Conservation (phyloP, 1,140 invertebrate genomes). For the Eueides isabella region DNA sequence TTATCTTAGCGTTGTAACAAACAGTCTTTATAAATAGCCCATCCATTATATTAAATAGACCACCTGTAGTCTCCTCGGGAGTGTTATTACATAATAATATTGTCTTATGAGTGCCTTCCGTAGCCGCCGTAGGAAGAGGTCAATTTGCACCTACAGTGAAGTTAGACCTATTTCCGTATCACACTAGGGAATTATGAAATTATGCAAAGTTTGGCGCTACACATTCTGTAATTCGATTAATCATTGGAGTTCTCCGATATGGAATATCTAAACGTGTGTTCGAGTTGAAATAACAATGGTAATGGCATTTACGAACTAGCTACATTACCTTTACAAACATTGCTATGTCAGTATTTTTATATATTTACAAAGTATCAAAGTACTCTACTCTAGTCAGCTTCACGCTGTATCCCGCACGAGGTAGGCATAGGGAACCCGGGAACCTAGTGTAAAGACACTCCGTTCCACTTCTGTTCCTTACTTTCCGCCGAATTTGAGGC, state of each 20-base stretch:
- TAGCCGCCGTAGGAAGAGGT: slow-evolving; percentile 25
- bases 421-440: no score
- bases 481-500: no score
- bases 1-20: background rate
- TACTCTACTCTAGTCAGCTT: no score
- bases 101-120: slow-evolving; percentile 15
- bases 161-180: slow-evolving; percentile 35
- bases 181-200: slow-evolving; percentile 34
- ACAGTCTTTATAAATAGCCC: background rate
- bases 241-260: background rate
- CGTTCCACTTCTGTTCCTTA: no score
- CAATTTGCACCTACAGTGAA: slow-evolving; percentile 36
- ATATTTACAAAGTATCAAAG: no score
- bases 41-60: background rate
- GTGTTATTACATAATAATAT: slow-evolving; percentile 10
- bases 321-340: no score
- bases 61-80: slow-evolving; percentile 3
- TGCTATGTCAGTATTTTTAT: no score
- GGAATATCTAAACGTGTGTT: background rate
- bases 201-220: slow-evolving; percentile 19
- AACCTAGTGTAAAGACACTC: no score
- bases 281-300: background rate
- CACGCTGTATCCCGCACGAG: no score
- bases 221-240: slow-evolving; percentile 5
- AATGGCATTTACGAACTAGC: no score